Evolutionary conservation across 1,140 invertebrate genomes (phyloP).

Genomic region (Metopolophium dirhodum): DNA sequence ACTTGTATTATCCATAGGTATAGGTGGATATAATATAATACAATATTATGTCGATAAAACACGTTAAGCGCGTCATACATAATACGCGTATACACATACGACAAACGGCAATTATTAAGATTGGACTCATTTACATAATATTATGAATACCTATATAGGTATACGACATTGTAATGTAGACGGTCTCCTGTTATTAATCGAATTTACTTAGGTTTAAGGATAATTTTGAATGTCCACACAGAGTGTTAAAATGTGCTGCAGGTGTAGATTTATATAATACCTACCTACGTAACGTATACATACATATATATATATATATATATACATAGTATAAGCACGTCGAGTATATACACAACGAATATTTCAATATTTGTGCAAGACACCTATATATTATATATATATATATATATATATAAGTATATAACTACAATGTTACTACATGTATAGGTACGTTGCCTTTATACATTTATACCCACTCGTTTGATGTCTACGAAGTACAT

Average conservation of each 20-base stretch:
- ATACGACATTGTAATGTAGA: not conserved
- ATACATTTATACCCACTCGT: not conserved
- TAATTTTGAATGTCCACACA: constrained; percentile 15
- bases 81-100: too few species aligned
- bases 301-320: too few species aligned
- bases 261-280: not conserved
- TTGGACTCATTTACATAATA: not conserved
- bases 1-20: not conserved
- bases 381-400: too few species aligned
- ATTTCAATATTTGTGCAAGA: not conserved
- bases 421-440: too few species aligned
- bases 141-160: not conserved
- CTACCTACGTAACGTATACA: not conserved
- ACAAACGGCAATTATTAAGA: constrained; percentile 3
- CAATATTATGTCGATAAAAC: not conserved
- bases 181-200: not conserved
- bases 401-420: too few species aligned
- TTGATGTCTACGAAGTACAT: not conserved
- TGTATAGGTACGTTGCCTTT: not conserved
- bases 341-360: not conserved
- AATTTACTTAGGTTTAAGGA: not conserved
- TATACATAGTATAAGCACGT: too few species aligned
- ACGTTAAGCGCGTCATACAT: not conserved
- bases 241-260: not conserved
- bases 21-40: not conserved